A percentile compares a stretch with the other conserved stretches of the same genome.
phyloP scores from a whole-genome alignment of 2,797 vertebrate genomes.

The Acanthis flammea region DNA sequence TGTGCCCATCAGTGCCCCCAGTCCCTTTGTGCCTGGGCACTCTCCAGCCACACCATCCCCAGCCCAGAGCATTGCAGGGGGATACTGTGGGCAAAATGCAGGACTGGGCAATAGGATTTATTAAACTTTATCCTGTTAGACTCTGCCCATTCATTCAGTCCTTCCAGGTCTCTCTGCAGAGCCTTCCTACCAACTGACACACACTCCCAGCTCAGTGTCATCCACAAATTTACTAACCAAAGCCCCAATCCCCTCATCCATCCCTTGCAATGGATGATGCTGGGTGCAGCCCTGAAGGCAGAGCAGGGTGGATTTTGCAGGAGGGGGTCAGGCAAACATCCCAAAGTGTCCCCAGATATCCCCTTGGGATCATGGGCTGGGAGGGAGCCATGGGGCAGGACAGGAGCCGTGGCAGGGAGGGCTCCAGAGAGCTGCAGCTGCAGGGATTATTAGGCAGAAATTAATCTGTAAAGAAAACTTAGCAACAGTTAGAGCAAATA shows the following conservation, averaged over 20 bases:
- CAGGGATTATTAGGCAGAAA: neutral
- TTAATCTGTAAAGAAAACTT: constrained; percentile 24
- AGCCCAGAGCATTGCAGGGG: neutral
- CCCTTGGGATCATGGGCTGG: rapidly evolving
- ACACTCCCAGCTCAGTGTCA: neutral
- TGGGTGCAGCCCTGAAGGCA: neutral
- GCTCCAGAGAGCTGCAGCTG: neutral
- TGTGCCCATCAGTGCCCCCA: rapidly evolving
- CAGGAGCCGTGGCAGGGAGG: rapidly evolving
- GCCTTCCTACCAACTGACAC: neutral
- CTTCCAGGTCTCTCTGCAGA: neutral
- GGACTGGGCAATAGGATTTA: neutral
- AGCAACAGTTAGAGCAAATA: constrained; percentile 6
- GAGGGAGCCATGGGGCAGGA: neutral
- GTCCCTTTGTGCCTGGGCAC: neutral
- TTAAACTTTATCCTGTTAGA: neutral
- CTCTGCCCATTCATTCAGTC: neutral
- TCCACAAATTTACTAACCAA: rapidly evolving
- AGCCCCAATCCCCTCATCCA: neutral
- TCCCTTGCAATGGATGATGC: neutral
- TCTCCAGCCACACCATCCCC: neutral
- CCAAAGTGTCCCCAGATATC: neutral
- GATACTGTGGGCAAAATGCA: neutral
- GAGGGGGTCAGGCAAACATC: neutral
- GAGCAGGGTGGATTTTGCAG: neutral